Conservation (phyloP, 2,113 vertebrate species). For the Edolisoma coerulescens region DNA sequence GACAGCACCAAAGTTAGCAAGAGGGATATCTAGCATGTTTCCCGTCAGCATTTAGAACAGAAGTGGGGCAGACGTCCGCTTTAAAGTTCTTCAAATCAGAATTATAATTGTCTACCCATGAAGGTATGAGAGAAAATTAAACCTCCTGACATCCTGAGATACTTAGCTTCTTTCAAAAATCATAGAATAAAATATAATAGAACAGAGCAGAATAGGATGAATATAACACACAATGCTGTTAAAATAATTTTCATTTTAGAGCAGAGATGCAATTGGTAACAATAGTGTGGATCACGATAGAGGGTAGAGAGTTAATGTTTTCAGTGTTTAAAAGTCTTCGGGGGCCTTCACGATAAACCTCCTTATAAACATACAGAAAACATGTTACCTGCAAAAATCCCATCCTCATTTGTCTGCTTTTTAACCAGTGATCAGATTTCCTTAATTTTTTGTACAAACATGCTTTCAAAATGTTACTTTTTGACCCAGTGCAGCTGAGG, state of each 20-base stretch:
- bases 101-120: not conserved
- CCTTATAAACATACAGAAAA: not conserved
- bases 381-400: not conserved
- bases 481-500: not conserved
- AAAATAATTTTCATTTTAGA: not conserved
- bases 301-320: not conserved
- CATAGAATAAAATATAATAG: not conserved
- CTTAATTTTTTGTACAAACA: not conserved
- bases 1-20: slow-evolving; percentile 13
- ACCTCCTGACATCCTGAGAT: not conserved
- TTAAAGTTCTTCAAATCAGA: slow-evolving; percentile 43
- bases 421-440: not conserved
- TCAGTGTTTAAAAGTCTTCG: not conserved
- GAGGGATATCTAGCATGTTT: not conserved
- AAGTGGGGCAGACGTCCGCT: slow-evolving; percentile 17
- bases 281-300: not conserved
- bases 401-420: not conserved
- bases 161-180: not conserved
- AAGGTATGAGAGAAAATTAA: slow-evolving; percentile 31
- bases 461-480: not conserved
- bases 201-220: not conserved
- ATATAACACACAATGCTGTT: not conserved
- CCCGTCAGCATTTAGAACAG: not conserved
- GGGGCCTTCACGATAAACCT: not conserved
- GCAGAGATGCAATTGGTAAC: not conserved